phyloP scores from a whole-genome alignment of 2,113 vertebrate genomes.

The Toxostoma redivivum region DNA sequence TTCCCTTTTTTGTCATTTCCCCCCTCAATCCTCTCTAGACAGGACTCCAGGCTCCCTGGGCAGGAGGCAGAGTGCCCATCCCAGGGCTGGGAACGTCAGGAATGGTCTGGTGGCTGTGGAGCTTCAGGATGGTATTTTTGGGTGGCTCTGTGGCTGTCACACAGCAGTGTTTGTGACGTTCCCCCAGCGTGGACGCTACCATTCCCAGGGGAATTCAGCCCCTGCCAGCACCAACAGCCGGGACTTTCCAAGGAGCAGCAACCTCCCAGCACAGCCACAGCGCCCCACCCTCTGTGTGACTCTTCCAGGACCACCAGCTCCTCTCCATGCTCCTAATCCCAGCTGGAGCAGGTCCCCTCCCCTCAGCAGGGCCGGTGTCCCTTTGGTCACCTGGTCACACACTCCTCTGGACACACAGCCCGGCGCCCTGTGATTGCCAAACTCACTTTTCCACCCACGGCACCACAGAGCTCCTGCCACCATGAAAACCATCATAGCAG shows the following conservation, averaged over 20 bases:
- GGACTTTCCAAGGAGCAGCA: accelerated
- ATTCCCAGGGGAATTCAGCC: not conserved
- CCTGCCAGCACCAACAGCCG: accelerated
- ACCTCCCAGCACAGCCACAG: accelerated
- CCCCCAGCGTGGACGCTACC: not conserved
- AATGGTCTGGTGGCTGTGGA: not conserved
- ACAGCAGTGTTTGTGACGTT: not conserved
- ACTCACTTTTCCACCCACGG: not conserved
- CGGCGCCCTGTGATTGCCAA: not conserved
- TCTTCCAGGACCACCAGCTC: not conserved
- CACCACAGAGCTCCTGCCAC: not conserved
- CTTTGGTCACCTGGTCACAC: not conserved
- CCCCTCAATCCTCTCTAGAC: not conserved
- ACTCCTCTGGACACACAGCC: not conserved
- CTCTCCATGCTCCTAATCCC: not conserved
- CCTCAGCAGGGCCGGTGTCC: not conserved
- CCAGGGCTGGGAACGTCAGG: not conserved
- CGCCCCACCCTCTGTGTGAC: accelerated
- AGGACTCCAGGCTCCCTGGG: accelerated
- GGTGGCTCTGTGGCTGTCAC: not conserved
- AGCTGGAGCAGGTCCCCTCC: not conserved
- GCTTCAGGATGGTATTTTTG: not conserved
- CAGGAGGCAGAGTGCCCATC: not conserved
- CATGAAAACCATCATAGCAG: conserved; percentile 70
- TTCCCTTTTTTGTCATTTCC: not conserved